These are phyloP conservation scores for Drosophila yooni DNA, from an alignment of 2,888 invertebrate genomes.

Conservation along the genomic window DNA sequence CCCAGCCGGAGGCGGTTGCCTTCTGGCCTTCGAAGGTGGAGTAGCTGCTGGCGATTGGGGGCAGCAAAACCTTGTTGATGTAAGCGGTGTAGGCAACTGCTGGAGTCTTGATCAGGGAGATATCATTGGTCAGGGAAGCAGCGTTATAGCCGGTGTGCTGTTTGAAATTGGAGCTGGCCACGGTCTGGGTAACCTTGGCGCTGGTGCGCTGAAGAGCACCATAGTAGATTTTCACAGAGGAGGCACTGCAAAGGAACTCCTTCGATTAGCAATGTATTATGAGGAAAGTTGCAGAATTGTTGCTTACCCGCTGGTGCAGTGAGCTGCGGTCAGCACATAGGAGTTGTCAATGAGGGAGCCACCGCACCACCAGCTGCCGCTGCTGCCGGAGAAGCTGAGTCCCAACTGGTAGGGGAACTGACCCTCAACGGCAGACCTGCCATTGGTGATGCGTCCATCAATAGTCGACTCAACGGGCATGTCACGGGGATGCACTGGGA, in stretches of 20 bases:
- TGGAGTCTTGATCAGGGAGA: constrained; percentile 73
- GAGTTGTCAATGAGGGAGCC: constrained; percentile 70
- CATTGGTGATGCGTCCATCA: constrained; percentile 78
- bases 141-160: constrained; percentile 83
- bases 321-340: constrained; percentile 79
- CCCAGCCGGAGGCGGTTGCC: constrained; percentile 85
- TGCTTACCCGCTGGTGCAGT: constrained; percentile 76
- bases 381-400: constrained; percentile 60
- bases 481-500: constrained; percentile 63
- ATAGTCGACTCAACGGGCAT: constrained; percentile 43
- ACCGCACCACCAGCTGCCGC: constrained; percentile 76
- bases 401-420: constrained; percentile 80
- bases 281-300: not conserved
- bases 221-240: constrained; percentile 59
- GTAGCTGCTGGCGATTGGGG: constrained; percentile 56
- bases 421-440: constrained; percentile 56
- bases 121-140: constrained; percentile 69
- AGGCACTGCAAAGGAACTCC: constrained; percentile 54
- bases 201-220: constrained; percentile 74
- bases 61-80: constrained; percentile 61
- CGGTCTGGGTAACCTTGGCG: constrained; percentile 64
- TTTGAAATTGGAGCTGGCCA: constrained; percentile 65
- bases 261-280: not conserved
- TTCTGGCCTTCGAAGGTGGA: constrained; percentile 75
- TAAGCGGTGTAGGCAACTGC: constrained; percentile 34